Percentiles rank a stretch among this genome's conserved stretches.
Conservation (phyloP, 2,888 invertebrate genomes). For the Drosophila helvetica region DNA sequence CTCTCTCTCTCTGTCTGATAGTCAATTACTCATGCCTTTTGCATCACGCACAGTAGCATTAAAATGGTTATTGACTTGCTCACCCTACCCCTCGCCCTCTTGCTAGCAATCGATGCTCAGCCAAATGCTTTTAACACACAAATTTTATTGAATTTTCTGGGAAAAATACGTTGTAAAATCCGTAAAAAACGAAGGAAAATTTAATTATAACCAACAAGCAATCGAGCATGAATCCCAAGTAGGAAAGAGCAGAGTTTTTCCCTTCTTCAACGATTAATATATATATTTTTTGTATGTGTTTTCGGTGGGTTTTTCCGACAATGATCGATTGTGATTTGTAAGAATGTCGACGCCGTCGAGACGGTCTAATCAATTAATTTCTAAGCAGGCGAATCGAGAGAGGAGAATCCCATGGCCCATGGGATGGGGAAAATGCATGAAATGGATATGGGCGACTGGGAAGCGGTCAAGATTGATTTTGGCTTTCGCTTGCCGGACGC, state of each 20-base stretch:
- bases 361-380: constrained; percentile 55
- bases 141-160: constrained; percentile 49
- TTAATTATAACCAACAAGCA: constrained; percentile 60
- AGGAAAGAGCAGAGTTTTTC: constrained; percentile 34
- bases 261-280: constrained; percentile 48
- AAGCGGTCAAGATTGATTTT: constrained; percentile 71
- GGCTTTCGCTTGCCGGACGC: constrained; percentile 44
- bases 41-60: constrained; percentile 63
- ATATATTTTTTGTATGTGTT: constrained; percentile 16
- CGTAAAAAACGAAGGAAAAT: constrained; percentile 55
- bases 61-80: constrained; percentile 37
- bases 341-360: constrained; percentile 54
- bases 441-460: constrained; percentile 65
- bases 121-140: constrained; percentile 9
- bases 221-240: constrained; percentile 19
- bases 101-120: constrained; percentile 29
- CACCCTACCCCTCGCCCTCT: constrained; percentile 5
- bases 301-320: constrained; percentile 54
- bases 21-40: constrained; percentile 61
- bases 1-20: not conserved
- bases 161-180: constrained; percentile 52
- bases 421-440: constrained; percentile 49
- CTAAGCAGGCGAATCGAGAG: constrained; percentile 42
- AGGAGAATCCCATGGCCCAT: constrained; percentile 6
- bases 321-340: constrained; percentile 78